phyloP scores from a whole-genome alignment of 1,140 invertebrate genomes.

The Cepaea nemoralis region DNA sequence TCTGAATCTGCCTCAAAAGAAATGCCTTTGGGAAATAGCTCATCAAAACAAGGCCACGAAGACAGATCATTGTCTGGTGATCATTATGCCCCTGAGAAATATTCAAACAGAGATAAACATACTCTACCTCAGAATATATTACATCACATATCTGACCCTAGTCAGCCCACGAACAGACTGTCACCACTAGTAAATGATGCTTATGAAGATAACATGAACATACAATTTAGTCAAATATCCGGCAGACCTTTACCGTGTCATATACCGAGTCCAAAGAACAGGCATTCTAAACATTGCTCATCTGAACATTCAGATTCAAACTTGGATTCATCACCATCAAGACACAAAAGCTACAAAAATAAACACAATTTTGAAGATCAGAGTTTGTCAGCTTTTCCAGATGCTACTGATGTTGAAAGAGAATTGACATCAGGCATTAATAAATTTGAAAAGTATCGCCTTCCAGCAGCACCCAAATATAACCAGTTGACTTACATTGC shows the following conservation, averaged over 20 bases:
- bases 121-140: too few relatives aligned
- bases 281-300: background rate
- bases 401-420: conserved; percentile 3
- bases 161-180: background rate
- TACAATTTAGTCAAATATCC: background rate
- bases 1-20: background rate
- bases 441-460: background rate
- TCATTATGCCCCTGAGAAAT: background rate
- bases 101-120: too few relatives aligned
- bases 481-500: background rate
- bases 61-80: background rate
- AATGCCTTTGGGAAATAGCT: background rate
- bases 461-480: background rate
- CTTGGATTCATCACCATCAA: background rate
- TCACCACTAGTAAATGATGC: background rate
- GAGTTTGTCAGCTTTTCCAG: background rate
- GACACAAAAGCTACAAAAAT: background rate
- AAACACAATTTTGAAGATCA: background rate
- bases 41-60: background rate
- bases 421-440: background rate
- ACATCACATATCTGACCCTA: background rate
- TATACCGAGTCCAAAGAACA: background rate
- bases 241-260: too few relatives aligned
- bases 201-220: background rate
- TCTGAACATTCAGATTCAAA: background rate